Base-by-base conservation (phyloP, 2,888 invertebrate genomes). In the Belgica antarctica region DNA sequence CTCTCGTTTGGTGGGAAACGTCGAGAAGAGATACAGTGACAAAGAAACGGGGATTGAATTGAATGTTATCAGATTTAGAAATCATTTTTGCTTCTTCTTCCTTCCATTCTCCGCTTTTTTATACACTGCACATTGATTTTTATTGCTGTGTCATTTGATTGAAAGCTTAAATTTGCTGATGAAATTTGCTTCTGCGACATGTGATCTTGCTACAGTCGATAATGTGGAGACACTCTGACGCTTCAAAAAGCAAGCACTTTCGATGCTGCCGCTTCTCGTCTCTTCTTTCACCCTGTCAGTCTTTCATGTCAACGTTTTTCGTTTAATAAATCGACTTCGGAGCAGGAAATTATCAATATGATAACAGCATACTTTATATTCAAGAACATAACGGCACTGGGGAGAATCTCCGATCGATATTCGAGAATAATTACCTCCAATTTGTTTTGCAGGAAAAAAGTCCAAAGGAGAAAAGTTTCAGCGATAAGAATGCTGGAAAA, bases 391-490 rank as follows among this genome's bases (percentile, higher is more conserved):
- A 46, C 17, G 27, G 17, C 24, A 31, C 46, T 47, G 57, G 61
- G 1, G 61, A 28, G n/a, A 65, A 24, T 52, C 3, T 68, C 57
- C 34, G 68, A 68, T 68, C 68, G 57, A 68, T 57, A 68, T 28
- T 68, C 47, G 28, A 31, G 47, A 68, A 68, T 68, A 68, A 68
- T 68, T 68, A 68, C 57, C 52, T 19, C n/a, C 57, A 68, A 68
- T 68, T 68, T 68, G 57, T 68, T 68, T 47, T 68, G 27, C 24
- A 22, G 52, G 52, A 24, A 12, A 47, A 24, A 24, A 24, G 52
- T 19, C 15, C n/a, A 15, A 46, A 17, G 15, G 12, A 46, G 15
- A 46, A 46, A 46, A 46, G 46, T 52, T 52, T n/a, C 12, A 25
- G 25, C 59, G 27, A 59, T 59, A 59, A 59, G 52, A 52, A 17